Conservation (phyloP, 2,797 vertebrate species). For the Microctenopoma stevenorrisi region DNA sequence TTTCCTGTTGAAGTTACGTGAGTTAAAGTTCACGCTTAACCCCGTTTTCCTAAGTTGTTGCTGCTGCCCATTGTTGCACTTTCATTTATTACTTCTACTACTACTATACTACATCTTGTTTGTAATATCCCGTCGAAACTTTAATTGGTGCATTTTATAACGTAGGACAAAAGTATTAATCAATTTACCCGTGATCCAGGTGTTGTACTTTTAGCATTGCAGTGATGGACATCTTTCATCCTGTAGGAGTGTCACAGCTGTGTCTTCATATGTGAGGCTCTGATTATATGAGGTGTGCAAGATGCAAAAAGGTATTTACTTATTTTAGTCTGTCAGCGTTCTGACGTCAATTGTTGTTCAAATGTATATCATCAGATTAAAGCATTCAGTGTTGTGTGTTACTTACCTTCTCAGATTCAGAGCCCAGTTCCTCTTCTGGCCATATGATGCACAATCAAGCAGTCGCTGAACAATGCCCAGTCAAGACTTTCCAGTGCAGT, state of each 20-base stretch:
- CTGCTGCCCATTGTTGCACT: neutral
- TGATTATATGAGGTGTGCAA: constrained; percentile 27
- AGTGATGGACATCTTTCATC: constrained; percentile 5
- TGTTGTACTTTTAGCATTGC: neutral
- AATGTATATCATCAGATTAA: neutral
- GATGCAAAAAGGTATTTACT: constrained; percentile 64
- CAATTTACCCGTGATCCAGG: neutral
- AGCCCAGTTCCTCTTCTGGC: constrained; percentile 78
- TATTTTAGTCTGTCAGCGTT: neutral
- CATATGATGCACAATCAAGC: constrained; percentile 80
- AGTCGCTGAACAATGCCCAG: constrained; percentile 74
- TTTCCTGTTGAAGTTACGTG: constrained; percentile 20
- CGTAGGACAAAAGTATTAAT: neutral
- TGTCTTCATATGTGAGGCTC: neutral
- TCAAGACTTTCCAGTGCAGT: constrained; percentile 87
- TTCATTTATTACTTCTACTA: neutral
- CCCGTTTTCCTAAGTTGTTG: neutral
- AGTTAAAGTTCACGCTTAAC: constrained; percentile 7
- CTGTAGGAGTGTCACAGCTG: constrained; percentile 30
- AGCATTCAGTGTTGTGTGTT: neutral
- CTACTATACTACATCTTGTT: too few relatives aligned
- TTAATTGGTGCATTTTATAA: neutral
- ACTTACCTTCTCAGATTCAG: constrained; percentile 73
- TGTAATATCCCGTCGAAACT: neutral
- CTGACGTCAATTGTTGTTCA: neutral